Conservation (phyloP, 2,797 vertebrate species). For the Ctenosaura bakeri region DNA sequence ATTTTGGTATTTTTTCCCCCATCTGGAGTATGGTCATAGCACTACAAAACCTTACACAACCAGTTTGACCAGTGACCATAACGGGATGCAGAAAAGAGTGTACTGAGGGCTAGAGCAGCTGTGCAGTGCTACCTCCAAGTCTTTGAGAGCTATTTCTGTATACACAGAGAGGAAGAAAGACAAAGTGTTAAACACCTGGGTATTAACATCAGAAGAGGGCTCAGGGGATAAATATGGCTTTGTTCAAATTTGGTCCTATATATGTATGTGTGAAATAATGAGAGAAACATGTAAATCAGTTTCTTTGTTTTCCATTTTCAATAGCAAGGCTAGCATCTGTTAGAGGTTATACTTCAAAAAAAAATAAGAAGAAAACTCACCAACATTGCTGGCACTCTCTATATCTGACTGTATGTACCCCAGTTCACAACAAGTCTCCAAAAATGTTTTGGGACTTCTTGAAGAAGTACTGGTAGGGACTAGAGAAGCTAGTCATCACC, state of each 20-base stretch:
- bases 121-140: background rate
- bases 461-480: background rate
- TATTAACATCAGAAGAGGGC: constrained; percentile 41
- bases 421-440: background rate
- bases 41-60: background rate
- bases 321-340: constrained; percentile 27
- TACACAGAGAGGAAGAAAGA: constrained; percentile 3
- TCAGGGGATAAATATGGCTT: constrained; percentile 30
- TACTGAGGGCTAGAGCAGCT: constrained; percentile 7
- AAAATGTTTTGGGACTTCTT: background rate
- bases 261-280: constrained; percentile 37
- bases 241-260: constrained; percentile 39
- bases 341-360: constrained; percentile 24
- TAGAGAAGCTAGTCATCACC: background rate
- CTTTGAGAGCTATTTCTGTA: constrained; percentile 27
- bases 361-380: background rate
- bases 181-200: constrained; percentile 33
- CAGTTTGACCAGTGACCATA: constrained; percentile 9
- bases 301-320: constrained; percentile 31
- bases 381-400: background rate
- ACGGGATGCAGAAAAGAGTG: background rate
- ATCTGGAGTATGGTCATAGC: background rate
- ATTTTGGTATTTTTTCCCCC: background rate
- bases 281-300: constrained; percentile 18
- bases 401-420: background rate